These are phyloP conservation scores for Nylanderia fulva DNA, from an alignment of 1,140 invertebrate genomes.

Conservation along the genomic window DNA sequence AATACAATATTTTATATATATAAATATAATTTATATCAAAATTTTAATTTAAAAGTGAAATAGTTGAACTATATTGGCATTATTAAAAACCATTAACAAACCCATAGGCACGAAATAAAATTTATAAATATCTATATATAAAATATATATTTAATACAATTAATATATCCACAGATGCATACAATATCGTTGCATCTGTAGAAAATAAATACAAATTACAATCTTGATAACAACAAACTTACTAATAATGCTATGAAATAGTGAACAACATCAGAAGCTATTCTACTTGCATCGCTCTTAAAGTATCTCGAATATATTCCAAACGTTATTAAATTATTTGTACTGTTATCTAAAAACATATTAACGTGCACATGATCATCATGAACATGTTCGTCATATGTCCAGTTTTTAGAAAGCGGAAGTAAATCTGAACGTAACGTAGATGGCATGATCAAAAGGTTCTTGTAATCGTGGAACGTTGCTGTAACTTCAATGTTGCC, in stretches of 20 bases:
- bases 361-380: slow-evolving; percentile 2
- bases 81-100: neutral
- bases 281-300: neutral
- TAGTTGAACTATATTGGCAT: neutral
- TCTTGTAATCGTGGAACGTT: slow-evolving; percentile 31
- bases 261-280: neutral
- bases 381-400: neutral
- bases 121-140: neutral
- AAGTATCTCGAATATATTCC: slow-evolving; percentile 63
- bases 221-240: neutral
- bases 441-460: slow-evolving; percentile 44
- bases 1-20: too few species aligned
- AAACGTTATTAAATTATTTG: slow-evolving; percentile 53
- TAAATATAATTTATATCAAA: neutral
- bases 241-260: slow-evolving; percentile 10
- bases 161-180: neutral
- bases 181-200: neutral
- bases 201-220: slow-evolving; percentile 25
- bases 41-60: neutral
- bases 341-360: neutral
- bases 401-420: slow-evolving; percentile 42
- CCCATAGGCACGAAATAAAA: neutral
- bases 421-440: slow-evolving; percentile 26
- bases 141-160: neutral
- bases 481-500: slow-evolving; percentile 3